Percentiles rank a stretch among this genome's conserved stretches.
These are phyloP conservation scores for Triops longicaudatus DNA, from an alignment of 1,140 invertebrate genomes.

Conservation along the genomic window DNA sequence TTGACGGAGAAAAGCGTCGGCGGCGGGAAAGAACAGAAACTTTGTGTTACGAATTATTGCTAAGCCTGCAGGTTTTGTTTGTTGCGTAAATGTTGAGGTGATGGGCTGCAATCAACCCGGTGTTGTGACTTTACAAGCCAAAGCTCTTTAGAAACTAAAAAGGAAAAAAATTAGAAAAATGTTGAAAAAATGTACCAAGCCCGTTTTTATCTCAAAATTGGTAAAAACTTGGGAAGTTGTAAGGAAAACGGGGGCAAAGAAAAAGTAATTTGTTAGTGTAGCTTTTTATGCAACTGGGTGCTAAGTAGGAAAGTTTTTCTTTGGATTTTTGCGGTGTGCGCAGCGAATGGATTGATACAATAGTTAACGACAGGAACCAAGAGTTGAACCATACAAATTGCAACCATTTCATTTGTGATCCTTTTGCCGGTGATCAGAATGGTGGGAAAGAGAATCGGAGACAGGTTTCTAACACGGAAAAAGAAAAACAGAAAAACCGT, in stretches of 20 bases:
- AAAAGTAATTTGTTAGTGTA: background rate
- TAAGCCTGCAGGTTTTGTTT: background rate
- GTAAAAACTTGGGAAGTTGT: background rate
- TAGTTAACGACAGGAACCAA: background rate
- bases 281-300: conserved; percentile 7
- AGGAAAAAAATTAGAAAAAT: background rate
- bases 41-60: conserved; percentile 3
- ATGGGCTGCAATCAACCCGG: conserved; percentile 13
- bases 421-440: background rate
- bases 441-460: background rate
- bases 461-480: background rate
- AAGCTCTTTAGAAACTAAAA: background rate
- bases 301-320: background rate
- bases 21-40: background rate
- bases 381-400: background rate
- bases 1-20: background rate
- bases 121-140: conserved; percentile 15
- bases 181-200: background rate
- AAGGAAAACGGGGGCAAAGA: background rate
- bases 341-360: background rate
- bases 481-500: background rate
- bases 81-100: background rate
- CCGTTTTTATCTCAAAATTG: background rate
- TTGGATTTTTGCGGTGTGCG: background rate
- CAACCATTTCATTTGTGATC: background rate